phyloP scores from a whole-genome alignment of 1,140 invertebrate species.

The Bombus affinis region DNA sequence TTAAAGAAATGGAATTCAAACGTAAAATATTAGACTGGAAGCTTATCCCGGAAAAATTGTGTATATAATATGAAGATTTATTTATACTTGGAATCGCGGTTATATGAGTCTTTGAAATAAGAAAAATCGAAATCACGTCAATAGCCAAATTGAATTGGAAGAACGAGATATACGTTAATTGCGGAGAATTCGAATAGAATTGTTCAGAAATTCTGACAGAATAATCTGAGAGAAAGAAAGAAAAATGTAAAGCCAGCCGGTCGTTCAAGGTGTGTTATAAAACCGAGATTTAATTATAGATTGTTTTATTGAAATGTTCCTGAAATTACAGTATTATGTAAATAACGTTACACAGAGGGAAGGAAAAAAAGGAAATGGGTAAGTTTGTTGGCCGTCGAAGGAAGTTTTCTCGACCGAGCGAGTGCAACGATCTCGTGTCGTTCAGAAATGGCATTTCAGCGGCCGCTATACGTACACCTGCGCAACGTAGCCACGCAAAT shows the following conservation, averaged over 20 bases:
- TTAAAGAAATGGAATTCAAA: too few relatives aligned
- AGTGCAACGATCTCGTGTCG: conserved; percentile 58
- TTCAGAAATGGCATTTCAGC: conserved; percentile 60
- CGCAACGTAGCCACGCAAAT: conserved; percentile 17
- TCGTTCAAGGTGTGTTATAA: background rate
- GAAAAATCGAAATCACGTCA: too few relatives aligned
- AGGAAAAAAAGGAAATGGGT: background rate
- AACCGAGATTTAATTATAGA: background rate
- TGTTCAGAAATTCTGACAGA: background rate
- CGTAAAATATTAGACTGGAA: too few relatives aligned
- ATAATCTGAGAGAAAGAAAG: background rate
- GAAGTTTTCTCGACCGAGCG: conserved; percentile 14
- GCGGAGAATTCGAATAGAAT: too few relatives aligned
- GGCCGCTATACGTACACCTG: conserved; percentile 36
- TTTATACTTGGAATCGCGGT: too few relatives aligned
- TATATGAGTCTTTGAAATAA: too few relatives aligned
- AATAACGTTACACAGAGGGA: background rate
- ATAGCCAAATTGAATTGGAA: too few relatives aligned
- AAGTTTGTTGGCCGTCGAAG: conserved; percentile 15
- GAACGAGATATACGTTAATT: too few relatives aligned
- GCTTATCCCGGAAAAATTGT: too few relatives aligned
- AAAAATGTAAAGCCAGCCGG: background rate
- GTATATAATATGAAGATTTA: too few relatives aligned
- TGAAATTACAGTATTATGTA: background rate
- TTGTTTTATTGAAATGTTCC: background rate